Evolutionary conservation across 2,113 vertebrate genomes (phyloP).

Genomic region (Perccottus glenii): DNA sequence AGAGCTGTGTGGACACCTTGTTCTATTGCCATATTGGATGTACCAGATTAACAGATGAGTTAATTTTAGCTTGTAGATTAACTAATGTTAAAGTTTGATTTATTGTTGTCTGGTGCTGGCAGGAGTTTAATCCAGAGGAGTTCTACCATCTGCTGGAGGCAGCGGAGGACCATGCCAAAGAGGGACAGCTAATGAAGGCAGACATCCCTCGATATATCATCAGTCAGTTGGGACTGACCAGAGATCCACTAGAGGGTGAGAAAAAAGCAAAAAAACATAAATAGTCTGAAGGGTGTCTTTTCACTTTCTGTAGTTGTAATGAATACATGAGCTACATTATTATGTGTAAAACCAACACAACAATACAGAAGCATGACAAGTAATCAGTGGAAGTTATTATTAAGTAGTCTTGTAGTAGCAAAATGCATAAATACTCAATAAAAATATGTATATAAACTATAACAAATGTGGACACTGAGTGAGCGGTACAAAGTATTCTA

Average conservation of each 20-base stretch:
- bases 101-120: background rate
- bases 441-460: no score
- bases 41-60: no score
- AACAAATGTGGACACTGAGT: no score
- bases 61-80: background rate
- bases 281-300: background rate
- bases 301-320: background rate
- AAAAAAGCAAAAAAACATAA: background rate
- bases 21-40: no score
- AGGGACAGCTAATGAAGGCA: conserved; percentile 96
- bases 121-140: conserved; percentile 99
- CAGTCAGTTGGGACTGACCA: conserved; percentile 94
- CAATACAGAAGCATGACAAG: no score
- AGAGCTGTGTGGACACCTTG: no score
- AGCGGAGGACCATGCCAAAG: conserved; percentile 97
- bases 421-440: no score
- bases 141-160: conserved; percentile 99
- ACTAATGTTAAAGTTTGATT: background rate
- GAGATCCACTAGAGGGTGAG: conserved; percentile 97
- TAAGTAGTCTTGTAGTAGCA: no score
- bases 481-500: no score
- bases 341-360: background rate
- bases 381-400: no score
- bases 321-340: background rate
- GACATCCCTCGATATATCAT: conserved; percentile 98